Conservation (phyloP, 2,797 vertebrate genomes). For the Cottoperca gobio region DNA sequence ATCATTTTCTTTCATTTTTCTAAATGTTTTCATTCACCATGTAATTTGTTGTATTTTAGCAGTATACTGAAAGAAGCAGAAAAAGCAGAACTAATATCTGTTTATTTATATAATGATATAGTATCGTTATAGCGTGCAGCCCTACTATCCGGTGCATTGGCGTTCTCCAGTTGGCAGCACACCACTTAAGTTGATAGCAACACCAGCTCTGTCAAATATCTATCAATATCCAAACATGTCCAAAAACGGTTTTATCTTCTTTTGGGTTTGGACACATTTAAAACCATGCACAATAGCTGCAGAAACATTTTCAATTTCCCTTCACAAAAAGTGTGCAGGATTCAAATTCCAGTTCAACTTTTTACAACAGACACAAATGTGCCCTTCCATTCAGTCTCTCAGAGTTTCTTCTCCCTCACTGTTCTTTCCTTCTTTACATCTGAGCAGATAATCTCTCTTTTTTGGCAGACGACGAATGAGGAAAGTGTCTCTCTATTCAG, state of each 20-base stretch:
- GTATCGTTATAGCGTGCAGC: no score
- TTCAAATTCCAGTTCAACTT: neutral
- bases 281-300: neutral
- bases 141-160: neutral
- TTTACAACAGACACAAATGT: conserved; percentile 30
- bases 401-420: conserved; percentile 12
- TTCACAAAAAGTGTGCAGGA: neutral
- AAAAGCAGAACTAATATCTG: no score
- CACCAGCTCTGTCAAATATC: neutral
- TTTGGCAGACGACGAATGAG: conserved; percentile 45
- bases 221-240: neutral
- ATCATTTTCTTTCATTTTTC: no score
- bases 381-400: conserved; percentile 10
- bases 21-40: no score
- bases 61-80: no score
- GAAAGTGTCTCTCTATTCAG: conserved; percentile 61
- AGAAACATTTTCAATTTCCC: neutral
- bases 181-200: neutral
- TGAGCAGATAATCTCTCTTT: conserved; percentile 61
- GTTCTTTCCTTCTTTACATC: conserved; percentile 24
- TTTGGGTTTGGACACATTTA: neutral
- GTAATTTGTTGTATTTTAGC: no score
- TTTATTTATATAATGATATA: no score
- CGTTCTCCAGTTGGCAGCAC: neutral
- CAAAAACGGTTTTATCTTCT: neutral